Evolutionary conservation across 2,888 invertebrate genomes (phyloP).

Genomic region (Sminthurides aquaticus): DNA sequence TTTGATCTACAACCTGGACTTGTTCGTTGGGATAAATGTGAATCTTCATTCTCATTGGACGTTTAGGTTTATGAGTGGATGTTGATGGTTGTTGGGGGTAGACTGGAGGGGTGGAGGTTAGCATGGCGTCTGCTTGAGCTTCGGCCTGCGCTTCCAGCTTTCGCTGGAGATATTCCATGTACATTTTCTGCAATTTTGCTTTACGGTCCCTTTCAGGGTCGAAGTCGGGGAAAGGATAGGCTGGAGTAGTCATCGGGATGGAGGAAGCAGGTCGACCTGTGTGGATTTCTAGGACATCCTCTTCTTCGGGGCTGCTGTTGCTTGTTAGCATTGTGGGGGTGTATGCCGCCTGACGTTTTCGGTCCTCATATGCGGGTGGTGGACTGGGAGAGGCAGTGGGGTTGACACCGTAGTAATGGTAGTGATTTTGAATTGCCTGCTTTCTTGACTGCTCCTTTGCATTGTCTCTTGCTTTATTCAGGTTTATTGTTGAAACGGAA

Average conservation of each 20-base stretch:
- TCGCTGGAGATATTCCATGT: slow-evolving; percentile 40
- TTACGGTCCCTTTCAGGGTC: slow-evolving; percentile 15
- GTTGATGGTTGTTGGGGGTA: not conserved
- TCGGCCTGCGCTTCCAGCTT: slow-evolving; percentile 36
- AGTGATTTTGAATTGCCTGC: slow-evolving; percentile 15
- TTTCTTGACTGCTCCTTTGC: not conserved
- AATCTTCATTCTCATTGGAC: slow-evolving; percentile 43
- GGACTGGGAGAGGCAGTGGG: not conserved
- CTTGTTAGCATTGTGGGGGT: not conserved
- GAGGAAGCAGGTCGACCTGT: slow-evolving; percentile 21
- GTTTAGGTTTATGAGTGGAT: slow-evolving; percentile 3
- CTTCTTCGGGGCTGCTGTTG: slow-evolving; percentile 23
- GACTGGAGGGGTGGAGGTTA: not conserved
- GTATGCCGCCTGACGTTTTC: not conserved
- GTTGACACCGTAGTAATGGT: slow-evolving; percentile 15
- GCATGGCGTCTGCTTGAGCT: slow-evolving; percentile 13
- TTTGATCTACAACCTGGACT: slow-evolving; percentile 4
- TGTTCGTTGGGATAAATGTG: slow-evolving; percentile 43
- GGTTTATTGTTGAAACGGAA: slow-evolving; percentile 10
- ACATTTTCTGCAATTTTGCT: slow-evolving; percentile 33
- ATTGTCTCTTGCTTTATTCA: not conserved
- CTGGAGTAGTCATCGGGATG: not conserved
- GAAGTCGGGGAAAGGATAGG: slow-evolving; percentile 4
- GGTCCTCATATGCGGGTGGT: not conserved
- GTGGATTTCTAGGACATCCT: slow-evolving; percentile 42